Evolutionary conservation across 2,797 vertebrate genomes (phyloP).

Genomic region (Sciaenops ocellatus): DNA sequence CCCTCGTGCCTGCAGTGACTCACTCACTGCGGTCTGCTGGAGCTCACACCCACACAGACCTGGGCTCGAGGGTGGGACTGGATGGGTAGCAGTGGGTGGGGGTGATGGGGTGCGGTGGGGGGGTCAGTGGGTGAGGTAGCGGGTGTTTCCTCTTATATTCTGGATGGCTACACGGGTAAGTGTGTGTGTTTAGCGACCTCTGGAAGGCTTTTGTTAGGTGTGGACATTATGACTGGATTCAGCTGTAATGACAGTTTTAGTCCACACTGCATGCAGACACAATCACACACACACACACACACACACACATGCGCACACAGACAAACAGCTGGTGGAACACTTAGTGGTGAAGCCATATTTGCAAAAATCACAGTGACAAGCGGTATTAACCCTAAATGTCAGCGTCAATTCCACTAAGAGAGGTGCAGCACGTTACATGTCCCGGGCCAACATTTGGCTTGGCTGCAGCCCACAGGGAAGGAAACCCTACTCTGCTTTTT

Average conservation of each 20-base stretch:
- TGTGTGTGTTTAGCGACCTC: slow-evolving; percentile 61
- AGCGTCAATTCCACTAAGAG: slow-evolving; percentile 69
- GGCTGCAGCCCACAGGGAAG: slow-evolving; percentile 53
- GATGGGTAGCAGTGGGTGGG: slow-evolving; percentile 33
- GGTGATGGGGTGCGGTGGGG: slow-evolving; percentile 22
- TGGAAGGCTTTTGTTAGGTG: slow-evolving; percentile 73
- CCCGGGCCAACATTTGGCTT: slow-evolving; percentile 58
- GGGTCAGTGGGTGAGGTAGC: slow-evolving; percentile 61
- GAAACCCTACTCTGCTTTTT: slow-evolving; percentile 63
- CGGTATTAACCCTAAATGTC: slow-evolving; percentile 77
- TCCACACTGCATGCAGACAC: slow-evolving; percentile 25
- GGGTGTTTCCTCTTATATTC: slow-evolving; percentile 69
- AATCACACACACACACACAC: slow-evolving; percentile 23
- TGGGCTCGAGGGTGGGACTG: slow-evolving; percentile 35
- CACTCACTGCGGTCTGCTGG: slow-evolving; percentile 64
- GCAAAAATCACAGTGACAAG: slow-evolving; percentile 77
- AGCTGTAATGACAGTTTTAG: slow-evolving; percentile 66
- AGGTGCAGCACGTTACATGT: slow-evolving; percentile 47
- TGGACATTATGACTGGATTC: slow-evolving; percentile 69
- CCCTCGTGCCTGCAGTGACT: slow-evolving; percentile 64
- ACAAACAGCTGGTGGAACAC: slow-evolving; percentile 67
- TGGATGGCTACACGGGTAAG: slow-evolving; percentile 49
- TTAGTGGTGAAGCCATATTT: slow-evolving; percentile 71
- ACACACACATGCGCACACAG: slow-evolving; percentile 2
- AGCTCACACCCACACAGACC: slow-evolving; percentile 53